These are phyloP conservation scores for Drosophila santomea DNA, from an alignment of 1,140 invertebrate species.

Conservation along the genomic window DNA sequence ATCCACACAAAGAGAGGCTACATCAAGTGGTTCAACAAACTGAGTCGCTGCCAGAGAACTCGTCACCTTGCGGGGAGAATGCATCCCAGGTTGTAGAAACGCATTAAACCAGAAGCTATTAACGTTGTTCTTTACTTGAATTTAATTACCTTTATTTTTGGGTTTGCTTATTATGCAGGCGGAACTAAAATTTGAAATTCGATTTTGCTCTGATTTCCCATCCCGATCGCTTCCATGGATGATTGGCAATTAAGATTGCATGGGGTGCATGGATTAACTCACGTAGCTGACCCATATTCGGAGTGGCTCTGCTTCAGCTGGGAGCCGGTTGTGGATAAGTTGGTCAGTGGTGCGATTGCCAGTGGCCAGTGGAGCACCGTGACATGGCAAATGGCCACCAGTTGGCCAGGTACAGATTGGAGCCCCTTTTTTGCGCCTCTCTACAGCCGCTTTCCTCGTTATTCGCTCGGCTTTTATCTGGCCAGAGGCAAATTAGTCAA, in stretches of 20 bases:
- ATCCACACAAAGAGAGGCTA: constrained; percentile 19
- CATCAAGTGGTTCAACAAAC: constrained; percentile 25
- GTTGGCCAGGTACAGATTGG: constrained; percentile 25
- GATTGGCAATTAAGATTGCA: constrained; percentile 74
- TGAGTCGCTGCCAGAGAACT: constrained; percentile 19
- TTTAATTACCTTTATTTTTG: too few species aligned
- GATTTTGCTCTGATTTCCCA: background rate
- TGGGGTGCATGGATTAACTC: constrained; percentile 57
- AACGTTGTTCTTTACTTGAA: too few species aligned
- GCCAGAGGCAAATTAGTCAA: constrained; percentile 72
- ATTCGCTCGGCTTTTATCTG: constrained; percentile 19
- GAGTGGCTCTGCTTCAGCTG: constrained; percentile 18
- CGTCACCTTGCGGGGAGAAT: constrained; percentile 2
- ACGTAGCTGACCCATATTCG: constrained; percentile 66
- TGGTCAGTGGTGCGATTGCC: constrained; percentile 69
- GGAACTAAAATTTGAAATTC: constrained; percentile 6
- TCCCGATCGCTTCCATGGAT: constrained; percentile 16
- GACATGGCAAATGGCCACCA: constrained; percentile 55
- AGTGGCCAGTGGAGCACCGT: constrained; percentile 12
- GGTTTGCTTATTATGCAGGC: too few species aligned
- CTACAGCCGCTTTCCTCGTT: constrained; percentile 35
- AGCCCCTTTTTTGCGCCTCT: constrained; percentile 28
- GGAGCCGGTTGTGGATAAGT: constrained; percentile 57
- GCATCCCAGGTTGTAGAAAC: constrained; percentile 5
- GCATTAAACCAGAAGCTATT: background rate